Evolutionary conservation across 2,797 vertebrate species (phyloP).

Genomic region (Atherinosoma microstoma): DNA sequence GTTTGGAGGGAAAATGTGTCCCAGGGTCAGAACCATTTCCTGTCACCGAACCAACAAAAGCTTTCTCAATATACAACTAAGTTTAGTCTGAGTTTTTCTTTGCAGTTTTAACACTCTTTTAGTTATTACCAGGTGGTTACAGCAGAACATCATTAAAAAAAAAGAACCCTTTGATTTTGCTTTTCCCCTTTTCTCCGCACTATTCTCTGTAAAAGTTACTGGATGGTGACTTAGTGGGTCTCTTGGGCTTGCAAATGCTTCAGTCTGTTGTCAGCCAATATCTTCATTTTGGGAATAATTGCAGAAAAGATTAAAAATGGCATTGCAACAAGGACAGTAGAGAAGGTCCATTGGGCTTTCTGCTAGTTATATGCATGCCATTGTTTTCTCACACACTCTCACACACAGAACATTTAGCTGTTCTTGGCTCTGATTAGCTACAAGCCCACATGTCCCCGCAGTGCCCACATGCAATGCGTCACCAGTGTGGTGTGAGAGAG

Average conservation of each 20-base stretch:
- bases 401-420: conserved; percentile 44
- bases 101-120: conserved; percentile 7
- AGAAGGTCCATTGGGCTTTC: conserved; percentile 34
- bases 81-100: conserved; percentile 20
- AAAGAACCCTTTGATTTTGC: conserved; percentile 22
- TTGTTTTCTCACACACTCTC: conserved; percentile 52
- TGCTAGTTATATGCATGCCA: conserved; percentile 48
- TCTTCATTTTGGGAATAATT: conserved; percentile 39
- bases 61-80: conserved; percentile 50
- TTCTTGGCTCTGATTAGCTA: conserved; percentile 62
- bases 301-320: conserved; percentile 26
- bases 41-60: conserved; percentile 65
- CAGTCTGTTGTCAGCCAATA: conserved; percentile 19
- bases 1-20: conserved; percentile 75
- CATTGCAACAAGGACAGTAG: conserved; percentile 13
- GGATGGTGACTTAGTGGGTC: conserved; percentile 41
- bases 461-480: conserved; percentile 49
- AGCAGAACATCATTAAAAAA: conserved; percentile 5
- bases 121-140: background rate
- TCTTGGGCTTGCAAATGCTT: conserved; percentile 25
- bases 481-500: conserved; percentile 43
- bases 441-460: conserved; percentile 66
- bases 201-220: conserved; percentile 50
- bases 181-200: conserved; percentile 2
- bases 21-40: conserved; percentile 80